phyloP scores from a whole-genome alignment of 2,888 invertebrate genomes.

The Syrphus vitripennis region DNA sequence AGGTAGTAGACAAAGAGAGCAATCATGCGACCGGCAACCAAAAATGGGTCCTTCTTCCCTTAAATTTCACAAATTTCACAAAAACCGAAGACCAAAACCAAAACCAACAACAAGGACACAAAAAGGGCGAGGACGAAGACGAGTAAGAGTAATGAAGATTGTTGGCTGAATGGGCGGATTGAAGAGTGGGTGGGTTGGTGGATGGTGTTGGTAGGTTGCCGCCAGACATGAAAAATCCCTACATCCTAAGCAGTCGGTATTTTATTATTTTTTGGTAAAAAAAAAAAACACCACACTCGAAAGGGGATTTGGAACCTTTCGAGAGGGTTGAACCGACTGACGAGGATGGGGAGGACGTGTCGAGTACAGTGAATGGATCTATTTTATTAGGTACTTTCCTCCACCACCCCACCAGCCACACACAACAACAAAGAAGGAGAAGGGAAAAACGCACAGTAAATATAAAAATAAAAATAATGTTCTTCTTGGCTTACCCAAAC shows the following conservation, averaged over 20 bases:
- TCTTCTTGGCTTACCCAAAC: conserved; percentile 62
- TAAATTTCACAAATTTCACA: not conserved
- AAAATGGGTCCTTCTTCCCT: conserved; percentile 31
- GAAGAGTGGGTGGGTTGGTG: conserved; percentile 3
- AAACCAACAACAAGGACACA: not conserved
- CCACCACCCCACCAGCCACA: not conserved
- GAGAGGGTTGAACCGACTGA: not conserved
- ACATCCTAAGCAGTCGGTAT: not conserved
- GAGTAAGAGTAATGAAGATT: conserved; percentile 12
- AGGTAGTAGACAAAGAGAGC: conserved; percentile 25
- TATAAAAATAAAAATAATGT: conserved; percentile 35
- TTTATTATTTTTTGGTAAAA: conserved; percentile 3
- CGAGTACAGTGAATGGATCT: not conserved
- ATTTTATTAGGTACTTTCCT: not conserved
- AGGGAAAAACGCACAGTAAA: not conserved
- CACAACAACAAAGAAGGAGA: not conserved
- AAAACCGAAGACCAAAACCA: not conserved
- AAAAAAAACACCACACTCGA: too few species aligned
- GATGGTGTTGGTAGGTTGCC: conserved; percentile 31
- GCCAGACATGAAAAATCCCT: conserved; percentile 58
- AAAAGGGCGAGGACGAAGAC: not conserved
- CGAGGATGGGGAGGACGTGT: not conserved
- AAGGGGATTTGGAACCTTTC: not conserved
- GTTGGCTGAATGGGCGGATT: not conserved
- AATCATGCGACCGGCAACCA: conserved; percentile 6